Evolutionary conservation across 2,888 invertebrate species (phyloP).

Genomic region (Hemaris fuciformis): DNA sequence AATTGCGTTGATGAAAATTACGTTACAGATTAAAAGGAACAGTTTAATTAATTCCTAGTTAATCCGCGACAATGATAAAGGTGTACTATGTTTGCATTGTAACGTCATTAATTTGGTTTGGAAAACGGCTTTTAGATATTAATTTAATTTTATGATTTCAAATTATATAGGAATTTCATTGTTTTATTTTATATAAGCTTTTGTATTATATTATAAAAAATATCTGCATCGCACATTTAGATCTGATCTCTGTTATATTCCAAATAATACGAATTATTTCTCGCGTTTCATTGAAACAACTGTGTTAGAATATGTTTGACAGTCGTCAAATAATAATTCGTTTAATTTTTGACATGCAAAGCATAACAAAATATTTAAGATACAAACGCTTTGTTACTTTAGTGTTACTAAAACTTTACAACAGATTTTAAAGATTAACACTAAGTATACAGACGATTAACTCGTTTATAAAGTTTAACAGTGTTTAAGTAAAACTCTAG

Average conservation of each 20-base stretch:
- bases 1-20: constrained; percentile 70
- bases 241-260: no score
- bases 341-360: no score
- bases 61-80: constrained; percentile 37
- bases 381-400: no score
- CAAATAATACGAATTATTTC: no score
- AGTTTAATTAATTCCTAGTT: constrained; percentile 51
- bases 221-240: no score
- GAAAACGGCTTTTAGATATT: background rate
- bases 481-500: constrained; percentile 44
- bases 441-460: constrained; percentile 32
- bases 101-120: background rate
- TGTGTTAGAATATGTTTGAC: no score
- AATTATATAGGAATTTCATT: background rate
- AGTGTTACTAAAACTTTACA: no score
- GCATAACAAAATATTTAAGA: no score
- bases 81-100: constrained; percentile 15
- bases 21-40: constrained; percentile 56
- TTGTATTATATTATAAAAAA: no score
- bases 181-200: no score
- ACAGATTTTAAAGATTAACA: constrained; percentile 9
- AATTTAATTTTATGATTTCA: background rate
- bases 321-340: no score
- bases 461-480: constrained; percentile 41
- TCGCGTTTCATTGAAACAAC: no score